Evolutionary conservation across 2,113 vertebrate genomes (phyloP), one percentile per base, ranked within the genome.

Genomic region (Archilochus colubris): DNA sequence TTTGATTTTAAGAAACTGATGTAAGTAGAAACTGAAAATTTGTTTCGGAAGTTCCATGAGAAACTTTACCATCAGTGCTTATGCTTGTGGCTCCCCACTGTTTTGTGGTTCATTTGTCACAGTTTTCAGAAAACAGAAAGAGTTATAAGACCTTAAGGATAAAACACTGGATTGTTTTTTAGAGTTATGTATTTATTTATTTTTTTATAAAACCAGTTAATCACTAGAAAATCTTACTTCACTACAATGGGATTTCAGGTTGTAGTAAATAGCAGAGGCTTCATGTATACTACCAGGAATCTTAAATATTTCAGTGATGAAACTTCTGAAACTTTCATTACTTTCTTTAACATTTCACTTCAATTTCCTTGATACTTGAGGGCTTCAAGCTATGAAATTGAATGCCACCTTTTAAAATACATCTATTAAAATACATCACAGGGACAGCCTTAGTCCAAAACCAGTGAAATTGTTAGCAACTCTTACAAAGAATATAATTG

Each of bases 11-110:
- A 43, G 31, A 75, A 78, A 33, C 3, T 21, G 8, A 2, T 61
- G 18, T 38, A n/a, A 61, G 40, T 75, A 48, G 55, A 82, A 53
- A 14, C 9, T 31, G 13, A 30, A 77, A 79, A 17, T 3, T 48
- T 81, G 3, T 40, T 88, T 55, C 10, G 7, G 8, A 82, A 80
- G 30, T 50, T 77, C 30, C 18, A 53, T 31, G 20, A 58, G 82
- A 63, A 67, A 4, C 3, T 50, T 61, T 58, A 20, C 6, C 10
- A 38, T 23, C 2, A 53, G 15, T 2, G 0, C 40, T 2, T 68
- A 21, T 46, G 8, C 15, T 77, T 63, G 16, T 85, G 30, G 6
- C 7, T 95, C 57, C 9, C 6, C 10, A 14, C 0, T 51, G 20
- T 20, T 66, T 46, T 61, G 13, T 69, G 7, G 4, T 68, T 74